A percentile compares a stretch with the other conserved stretches of the same genome.
Conservation (phyloP, 2,888 invertebrate species). For the Stenurella melanura region DNA sequence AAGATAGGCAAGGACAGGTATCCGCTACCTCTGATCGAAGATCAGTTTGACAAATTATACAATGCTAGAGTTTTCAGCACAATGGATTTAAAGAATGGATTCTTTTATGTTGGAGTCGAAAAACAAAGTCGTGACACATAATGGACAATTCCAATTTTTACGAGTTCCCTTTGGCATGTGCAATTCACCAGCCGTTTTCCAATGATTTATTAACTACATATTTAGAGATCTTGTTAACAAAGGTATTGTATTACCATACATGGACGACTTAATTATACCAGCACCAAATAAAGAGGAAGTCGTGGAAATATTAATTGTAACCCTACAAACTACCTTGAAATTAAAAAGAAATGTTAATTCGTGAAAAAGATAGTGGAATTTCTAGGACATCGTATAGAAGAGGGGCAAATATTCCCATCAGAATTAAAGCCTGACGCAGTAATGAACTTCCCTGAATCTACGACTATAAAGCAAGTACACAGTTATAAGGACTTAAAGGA, state of each 20-base stretch:
- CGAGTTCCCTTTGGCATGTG: conserved; percentile 69
- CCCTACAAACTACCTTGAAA: not conserved
- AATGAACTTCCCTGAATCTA: no score
- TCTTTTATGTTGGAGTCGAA: no score
- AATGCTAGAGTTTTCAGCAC: conserved; percentile 58
- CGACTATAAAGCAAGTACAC: no score
- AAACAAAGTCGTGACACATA: no score
- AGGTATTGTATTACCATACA: not conserved
- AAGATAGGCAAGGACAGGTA: conserved; percentile 49
- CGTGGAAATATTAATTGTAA: not conserved
- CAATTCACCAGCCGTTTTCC: no score
- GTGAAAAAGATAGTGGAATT: no score
- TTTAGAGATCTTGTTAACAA: not conserved
- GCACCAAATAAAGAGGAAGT: not conserved
- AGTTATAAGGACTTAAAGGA: no score
- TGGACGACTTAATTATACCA: conserved; percentile 2
- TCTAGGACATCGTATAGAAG: no score
- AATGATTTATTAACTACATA: no score
- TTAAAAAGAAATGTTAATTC: no score
- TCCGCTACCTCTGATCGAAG: conserved; percentile 68
- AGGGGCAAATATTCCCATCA: no score
- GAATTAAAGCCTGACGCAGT: no score
- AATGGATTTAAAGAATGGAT: conserved; percentile 65
- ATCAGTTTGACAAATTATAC: conserved; percentile 64
- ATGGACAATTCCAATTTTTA: conserved; percentile 69